phyloP scores from a whole-genome alignment of 2,888 invertebrate genomes.

The Lysandra bellargus region DNA sequence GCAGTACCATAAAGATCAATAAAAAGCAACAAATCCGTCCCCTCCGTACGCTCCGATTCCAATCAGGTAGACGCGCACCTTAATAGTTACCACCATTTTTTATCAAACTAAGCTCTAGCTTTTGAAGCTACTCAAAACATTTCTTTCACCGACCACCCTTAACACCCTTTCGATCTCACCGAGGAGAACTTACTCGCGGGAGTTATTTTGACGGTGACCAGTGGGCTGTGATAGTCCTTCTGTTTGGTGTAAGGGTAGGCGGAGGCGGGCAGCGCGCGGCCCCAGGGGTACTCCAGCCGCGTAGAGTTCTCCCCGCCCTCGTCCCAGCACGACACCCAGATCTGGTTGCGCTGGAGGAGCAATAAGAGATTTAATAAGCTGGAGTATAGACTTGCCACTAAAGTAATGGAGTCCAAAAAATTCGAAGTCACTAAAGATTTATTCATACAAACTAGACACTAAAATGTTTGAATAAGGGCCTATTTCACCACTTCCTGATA shows the following conservation, averaged over 20 bases:
- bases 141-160: neutral
- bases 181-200: constrained; percentile 48
- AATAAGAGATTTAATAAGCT: neutral
- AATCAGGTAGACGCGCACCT: too few species aligned
- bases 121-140: neutral
- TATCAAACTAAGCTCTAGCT: neutral
- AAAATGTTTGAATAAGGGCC: too few species aligned
- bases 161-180: neutral
- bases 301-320: constrained; percentile 78
- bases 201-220: constrained; percentile 79
- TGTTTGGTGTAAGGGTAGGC: constrained; percentile 81
- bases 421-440: too few species aligned
- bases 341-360: constrained; percentile 75
- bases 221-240: constrained; percentile 74
- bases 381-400: too few species aligned
- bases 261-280: constrained; percentile 80
- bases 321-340: constrained; percentile 91
- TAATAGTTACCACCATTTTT: neutral
- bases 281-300: constrained; percentile 66
- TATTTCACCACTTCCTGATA: too few species aligned
- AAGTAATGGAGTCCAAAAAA: too few species aligned
- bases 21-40: too few species aligned
- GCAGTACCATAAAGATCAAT: too few species aligned
- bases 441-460: too few species aligned
- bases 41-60: too few species aligned